These are phyloP conservation scores for Triops longicaudatus DNA, from an alignment of 1,140 invertebrate species.

Conservation along the genomic window DNA sequence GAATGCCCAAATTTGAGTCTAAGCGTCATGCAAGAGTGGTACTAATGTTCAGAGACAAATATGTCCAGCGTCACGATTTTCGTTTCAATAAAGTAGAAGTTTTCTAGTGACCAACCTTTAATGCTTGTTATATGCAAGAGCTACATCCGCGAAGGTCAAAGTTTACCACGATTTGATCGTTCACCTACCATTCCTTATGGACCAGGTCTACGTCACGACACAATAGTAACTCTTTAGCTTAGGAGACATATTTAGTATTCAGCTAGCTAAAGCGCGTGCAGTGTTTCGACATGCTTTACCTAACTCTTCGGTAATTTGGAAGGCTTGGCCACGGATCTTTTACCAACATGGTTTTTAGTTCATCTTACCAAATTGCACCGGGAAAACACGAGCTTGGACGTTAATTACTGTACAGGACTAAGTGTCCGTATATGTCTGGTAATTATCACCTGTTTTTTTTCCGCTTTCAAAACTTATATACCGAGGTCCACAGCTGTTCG, in stretches of 20 bases:
- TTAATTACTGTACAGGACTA: too few relatives aligned
- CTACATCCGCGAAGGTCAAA: background rate
- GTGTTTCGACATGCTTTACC: background rate
- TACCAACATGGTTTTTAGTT: too few relatives aligned
- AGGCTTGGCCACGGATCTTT: background rate
- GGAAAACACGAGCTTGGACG: too few relatives aligned
- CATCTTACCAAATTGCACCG: too few relatives aligned
- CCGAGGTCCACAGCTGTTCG: background rate
- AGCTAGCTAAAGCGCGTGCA: background rate
- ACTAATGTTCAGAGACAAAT: too few relatives aligned
- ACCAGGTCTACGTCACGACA: background rate
- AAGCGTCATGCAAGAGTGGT: too few relatives aligned
- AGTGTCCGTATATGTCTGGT: background rate
- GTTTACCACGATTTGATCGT: background rate
- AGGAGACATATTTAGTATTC: slow-evolving; percentile 3
- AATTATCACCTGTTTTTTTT: background rate
- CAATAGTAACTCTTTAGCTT: background rate
- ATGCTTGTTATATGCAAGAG: background rate
- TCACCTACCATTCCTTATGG: background rate
- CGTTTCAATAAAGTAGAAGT: background rate
- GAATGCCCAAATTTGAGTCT: too few relatives aligned
- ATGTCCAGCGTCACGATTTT: background rate
- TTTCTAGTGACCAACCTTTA: background rate
- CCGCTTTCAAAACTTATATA: background rate
- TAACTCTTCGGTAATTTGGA: background rate